Evolutionary conservation across 2,113 vertebrate genomes (phyloP).

Genomic region (Mus pahari): DNA sequence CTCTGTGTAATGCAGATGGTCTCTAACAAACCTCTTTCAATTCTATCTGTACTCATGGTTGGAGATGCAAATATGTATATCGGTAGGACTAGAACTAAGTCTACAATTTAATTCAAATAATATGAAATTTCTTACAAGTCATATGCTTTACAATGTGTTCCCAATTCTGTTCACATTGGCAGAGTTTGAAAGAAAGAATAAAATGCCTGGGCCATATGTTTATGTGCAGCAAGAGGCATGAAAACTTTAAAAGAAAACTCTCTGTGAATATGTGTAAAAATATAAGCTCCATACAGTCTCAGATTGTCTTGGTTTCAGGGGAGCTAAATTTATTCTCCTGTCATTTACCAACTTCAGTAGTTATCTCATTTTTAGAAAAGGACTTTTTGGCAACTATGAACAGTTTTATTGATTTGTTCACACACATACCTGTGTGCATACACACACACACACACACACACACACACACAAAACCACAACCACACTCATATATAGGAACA

Average conservation of each 20-base stretch:
- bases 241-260: neutral
- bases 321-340: neutral
- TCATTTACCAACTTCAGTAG: neutral
- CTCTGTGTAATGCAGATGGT: neutral
- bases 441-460: neutral
- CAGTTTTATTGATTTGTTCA: conserved; percentile 22
- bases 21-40: neutral
- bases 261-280: neutral
- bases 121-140: neutral
- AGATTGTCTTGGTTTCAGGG: neutral
- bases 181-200: conserved; percentile 11
- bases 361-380: conserved; percentile 10
- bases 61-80: neutral
- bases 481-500: no score
- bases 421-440: neutral
- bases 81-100: neutral
- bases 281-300: neutral
- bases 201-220: neutral
- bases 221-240: neutral
- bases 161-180: conserved; percentile 13
- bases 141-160: neutral
- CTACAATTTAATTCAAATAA: neutral
- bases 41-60: neutral
- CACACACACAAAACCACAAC: no score
- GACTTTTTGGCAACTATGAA: neutral